Conservation (phyloP, 2,888 invertebrate genomes). For the Acrocera orbiculus region DNA sequence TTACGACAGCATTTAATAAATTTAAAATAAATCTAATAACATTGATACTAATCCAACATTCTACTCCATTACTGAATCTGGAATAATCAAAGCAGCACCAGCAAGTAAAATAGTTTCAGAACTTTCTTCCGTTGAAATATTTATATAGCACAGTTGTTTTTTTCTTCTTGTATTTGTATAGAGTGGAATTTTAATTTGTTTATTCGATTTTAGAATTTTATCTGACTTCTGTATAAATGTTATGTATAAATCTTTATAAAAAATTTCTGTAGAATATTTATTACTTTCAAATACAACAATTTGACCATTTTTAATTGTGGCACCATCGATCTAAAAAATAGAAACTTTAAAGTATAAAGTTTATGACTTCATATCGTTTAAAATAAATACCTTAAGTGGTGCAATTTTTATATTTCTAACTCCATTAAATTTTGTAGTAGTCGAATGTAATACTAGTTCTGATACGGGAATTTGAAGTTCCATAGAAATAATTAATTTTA, state of each 20-base stretch:
- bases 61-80: too few relatives aligned
- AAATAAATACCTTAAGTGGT: conserved; percentile 22
- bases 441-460: conserved; percentile 17
- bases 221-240: conserved; percentile 13
- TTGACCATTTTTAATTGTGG: conserved; percentile 16
- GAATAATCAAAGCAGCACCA: conserved; percentile 26
- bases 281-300: conserved; percentile 13
- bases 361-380: too few relatives aligned
- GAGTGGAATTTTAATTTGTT: conserved; percentile 15
- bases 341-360: neutral
- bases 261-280: conserved; percentile 12
- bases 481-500: conserved; percentile 25
- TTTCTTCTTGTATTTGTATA: conserved; percentile 22
- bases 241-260: conserved; percentile 17
- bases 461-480: conserved; percentile 21
- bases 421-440: conserved; percentile 1
- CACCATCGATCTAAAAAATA: conserved; percentile 21
- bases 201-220: conserved; percentile 1
- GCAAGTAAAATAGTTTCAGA: conserved; percentile 22
- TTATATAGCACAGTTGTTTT: conserved; percentile 22
- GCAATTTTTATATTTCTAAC: conserved; percentile 18
- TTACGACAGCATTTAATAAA: too few relatives aligned
- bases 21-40: too few relatives aligned
- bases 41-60: too few relatives aligned
- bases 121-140: conserved; percentile 17